phyloP scores from a whole-genome alignment of 2,888 invertebrate genomes.

The Ectemnius cavifrons region DNA sequence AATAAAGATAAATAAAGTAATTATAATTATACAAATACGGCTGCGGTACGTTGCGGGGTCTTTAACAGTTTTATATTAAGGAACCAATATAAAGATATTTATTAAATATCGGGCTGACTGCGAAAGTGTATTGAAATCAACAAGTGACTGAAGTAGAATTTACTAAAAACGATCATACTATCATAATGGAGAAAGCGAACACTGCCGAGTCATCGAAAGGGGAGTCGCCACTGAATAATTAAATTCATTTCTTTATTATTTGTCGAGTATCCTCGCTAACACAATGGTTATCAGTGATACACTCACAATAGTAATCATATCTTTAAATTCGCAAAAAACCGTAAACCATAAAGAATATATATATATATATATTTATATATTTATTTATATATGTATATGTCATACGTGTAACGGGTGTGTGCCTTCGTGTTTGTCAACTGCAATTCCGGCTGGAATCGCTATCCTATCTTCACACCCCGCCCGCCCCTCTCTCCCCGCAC shows the following conservation, averaged over 20 bases:
- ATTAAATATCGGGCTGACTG: no score
- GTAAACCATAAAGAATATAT: slow-evolving; percentile 63
- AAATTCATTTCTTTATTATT: slow-evolving; percentile 74
- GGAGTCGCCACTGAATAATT: slow-evolving; percentile 64
- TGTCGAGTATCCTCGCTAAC: slow-evolving; percentile 65
- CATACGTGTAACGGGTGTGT: slow-evolving; percentile 43
- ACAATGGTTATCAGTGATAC: slow-evolving; percentile 70
- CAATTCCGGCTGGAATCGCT: slow-evolving; percentile 11
- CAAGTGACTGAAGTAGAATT: no score
- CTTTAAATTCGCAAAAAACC: slow-evolving; percentile 61
- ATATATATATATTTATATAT: no score
- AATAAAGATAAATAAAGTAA: slow-evolving; percentile 32
- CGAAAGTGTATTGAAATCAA: no score
- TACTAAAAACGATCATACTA: no score
- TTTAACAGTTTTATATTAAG: no score
- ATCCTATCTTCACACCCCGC: slow-evolving; percentile 13
- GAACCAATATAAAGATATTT: no score
- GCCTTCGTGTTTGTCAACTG: slow-evolving; percentile 28
- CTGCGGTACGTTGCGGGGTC: background rate
- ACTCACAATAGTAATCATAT: slow-evolving; percentile 65
- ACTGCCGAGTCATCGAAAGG: background rate
- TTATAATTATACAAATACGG: slow-evolving; percentile 20
- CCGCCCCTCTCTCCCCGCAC: background rate
- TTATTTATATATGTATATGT: slow-evolving; percentile 7
- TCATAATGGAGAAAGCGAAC: no score